phyloP scores from a whole-genome alignment of 2,797 vertebrate species.

The Tangara arthus region DNA sequence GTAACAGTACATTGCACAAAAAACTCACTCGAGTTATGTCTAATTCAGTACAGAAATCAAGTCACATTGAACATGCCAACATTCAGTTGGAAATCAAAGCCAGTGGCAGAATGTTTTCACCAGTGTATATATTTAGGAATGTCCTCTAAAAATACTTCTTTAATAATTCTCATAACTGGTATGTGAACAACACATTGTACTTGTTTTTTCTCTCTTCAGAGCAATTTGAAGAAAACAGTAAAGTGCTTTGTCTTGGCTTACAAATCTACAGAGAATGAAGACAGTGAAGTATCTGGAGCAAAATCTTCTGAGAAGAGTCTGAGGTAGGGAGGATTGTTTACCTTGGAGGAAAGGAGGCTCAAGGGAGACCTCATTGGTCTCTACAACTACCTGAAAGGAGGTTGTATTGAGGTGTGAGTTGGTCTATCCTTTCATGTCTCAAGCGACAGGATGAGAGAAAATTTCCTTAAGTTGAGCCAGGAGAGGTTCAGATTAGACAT shows the following conservation, averaged over 20 bases:
- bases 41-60: not conserved
- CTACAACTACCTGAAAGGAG: not conserved
- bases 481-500: not conserved
- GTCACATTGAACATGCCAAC: not conserved
- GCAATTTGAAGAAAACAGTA: not conserved
- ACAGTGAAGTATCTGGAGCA: not conserved
- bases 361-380: not conserved
- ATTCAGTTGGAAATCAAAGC: not conserved
- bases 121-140: not conserved
- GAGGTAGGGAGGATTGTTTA: not conserved
- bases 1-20: not conserved
- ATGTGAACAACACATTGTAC: not conserved
- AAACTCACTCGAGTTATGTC: not conserved
- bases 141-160: not conserved
- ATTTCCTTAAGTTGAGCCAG: fast-evolving
- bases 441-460: not conserved
- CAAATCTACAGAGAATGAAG: not conserved
- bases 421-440: not conserved
- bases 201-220: not conserved
- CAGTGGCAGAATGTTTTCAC: not conserved
- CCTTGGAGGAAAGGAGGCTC: not conserved
- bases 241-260: not conserved
- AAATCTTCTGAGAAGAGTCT: not conserved
- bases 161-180: not conserved
- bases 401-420: not conserved